Evolutionary conservation across 2,113 vertebrate species (phyloP), one percentile per base, ranked within the genome.

Genomic region (Copsychus sechellarum): DNA sequence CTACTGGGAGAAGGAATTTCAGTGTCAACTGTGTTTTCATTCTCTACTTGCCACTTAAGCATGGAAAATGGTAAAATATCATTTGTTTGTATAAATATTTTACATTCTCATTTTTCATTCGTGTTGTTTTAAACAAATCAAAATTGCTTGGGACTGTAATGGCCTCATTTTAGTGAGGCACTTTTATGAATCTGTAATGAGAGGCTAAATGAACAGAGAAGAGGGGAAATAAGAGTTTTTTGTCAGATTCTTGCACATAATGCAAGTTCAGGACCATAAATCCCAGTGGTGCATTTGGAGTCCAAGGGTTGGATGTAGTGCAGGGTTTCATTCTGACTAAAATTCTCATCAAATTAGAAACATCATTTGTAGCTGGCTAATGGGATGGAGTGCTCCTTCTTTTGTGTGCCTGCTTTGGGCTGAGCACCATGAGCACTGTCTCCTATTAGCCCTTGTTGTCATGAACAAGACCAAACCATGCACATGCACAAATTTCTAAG

Each of bases 21-120:
- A 47, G 23, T 50, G 29, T 78, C 47, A 69, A 77, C 29, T 48
- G 16, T 73, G n/a, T 78, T 93, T 80, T 88, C 57, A 23, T 82
- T 93, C 54, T 94, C 40, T 29, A 82, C 48, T 90, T 90, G 42
- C 47, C 12, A 33, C 25, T 42, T 82, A 10, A 94, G 48, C 36
- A 51, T 74, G 69, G 85, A 89, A 91, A 60, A 56, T 51, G 54
- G 56, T 88, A 65, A 45, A 83, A 47, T 88, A 58, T 89, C 28
- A 54, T 73, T 96, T 95, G 86, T 89, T 94, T 79, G 64, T 93
- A 56, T 85, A 54, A 79, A 82, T 90, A 79, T 67, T 97, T 91
- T 80, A 64, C 25, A 12, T 74, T 84, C 34, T 64, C 72, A 73
- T 92, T 91, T 81, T 94, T 74, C 33, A 56, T 50, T 42, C 0